phyloP scores from a whole-genome alignment of 1,140 invertebrate species.

The Eulimnadia texana region DNA sequence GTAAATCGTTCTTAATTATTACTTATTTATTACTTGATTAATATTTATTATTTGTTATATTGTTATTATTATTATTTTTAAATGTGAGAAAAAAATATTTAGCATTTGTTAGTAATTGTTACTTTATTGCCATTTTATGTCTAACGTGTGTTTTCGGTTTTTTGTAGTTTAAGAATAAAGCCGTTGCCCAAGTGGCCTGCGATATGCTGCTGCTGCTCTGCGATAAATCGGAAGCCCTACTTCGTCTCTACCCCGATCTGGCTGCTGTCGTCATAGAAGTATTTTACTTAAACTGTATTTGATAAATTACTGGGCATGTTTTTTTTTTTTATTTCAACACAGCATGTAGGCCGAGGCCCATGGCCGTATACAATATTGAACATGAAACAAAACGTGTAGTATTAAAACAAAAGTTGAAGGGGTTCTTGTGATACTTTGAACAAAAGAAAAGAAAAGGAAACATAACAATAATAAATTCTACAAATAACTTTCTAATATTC shows the following conservation, averaged over 20 bases:
- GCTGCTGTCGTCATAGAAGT: constrained; percentile 58
- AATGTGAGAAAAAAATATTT: no score
- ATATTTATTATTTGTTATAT: no score
- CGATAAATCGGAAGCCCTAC: constrained; percentile 58
- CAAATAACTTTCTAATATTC: not conserved
- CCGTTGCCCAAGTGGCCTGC: constrained; percentile 71
- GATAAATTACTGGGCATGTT: no score
- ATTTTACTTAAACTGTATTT: constrained; percentile 20
- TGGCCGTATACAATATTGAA: no score
- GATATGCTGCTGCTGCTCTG: constrained; percentile 65
- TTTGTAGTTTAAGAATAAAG: constrained; percentile 59
- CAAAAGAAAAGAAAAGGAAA: not conserved
- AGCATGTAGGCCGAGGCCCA: no score
- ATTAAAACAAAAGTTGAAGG: no score
- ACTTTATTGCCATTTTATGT: not conserved
- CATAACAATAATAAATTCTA: not conserved
- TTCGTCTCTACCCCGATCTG: constrained; percentile 59
- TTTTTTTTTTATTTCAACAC: not conserved
- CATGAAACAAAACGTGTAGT: no score
- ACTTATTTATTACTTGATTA: not conserved
- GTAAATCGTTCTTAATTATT: not conserved
- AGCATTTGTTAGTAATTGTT: not conserved
- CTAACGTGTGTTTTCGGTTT: constrained; percentile 2
- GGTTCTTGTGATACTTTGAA: no score
- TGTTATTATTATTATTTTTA: no score